phyloP scores from a whole-genome alignment of 92 coral and sea anemone genomes.

The Epizoanthus illoricatus region DNA sequence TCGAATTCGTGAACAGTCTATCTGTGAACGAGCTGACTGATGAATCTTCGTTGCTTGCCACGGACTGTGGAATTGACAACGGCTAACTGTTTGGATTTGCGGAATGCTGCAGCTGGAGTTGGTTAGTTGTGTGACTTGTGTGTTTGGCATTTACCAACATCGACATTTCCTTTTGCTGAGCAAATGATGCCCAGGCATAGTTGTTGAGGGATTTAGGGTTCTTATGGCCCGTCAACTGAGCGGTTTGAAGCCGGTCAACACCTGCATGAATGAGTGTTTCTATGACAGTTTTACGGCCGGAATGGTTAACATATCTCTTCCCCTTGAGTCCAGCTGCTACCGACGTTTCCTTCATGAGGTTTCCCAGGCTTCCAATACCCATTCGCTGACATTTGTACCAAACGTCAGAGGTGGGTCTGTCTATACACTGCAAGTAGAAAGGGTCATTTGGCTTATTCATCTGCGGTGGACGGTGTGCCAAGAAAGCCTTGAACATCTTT shows the following conservation, averaged over 20 bases:
- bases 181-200: not conserved
- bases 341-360: not conserved
- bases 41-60: no score
- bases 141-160: not conserved
- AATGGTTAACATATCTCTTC: not conserved
- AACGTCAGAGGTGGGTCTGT: not conserved
- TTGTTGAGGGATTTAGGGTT: not conserved
- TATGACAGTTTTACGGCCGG: not conserved
- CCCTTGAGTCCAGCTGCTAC: not conserved
- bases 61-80: no score
- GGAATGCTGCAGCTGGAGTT: no score
- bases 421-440: slow-evolving; percentile 6
- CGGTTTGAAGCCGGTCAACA: not conserved
- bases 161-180: not conserved
- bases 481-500: slow-evolving; percentile 23
- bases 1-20: not conserved
- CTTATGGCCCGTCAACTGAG: slow-evolving; percentile 5
- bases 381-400: slow-evolving; percentile 20
- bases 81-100: no score
- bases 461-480: slow-evolving; percentile 20
- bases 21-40: no score
- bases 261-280: not conserved
- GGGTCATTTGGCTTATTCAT: slow-evolving; percentile 27
- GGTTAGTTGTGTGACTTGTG: not conserved
- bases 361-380: not conserved